Conservation (phyloP, 2,888 invertebrate genomes). For the Trichogramma evanescens region DNA sequence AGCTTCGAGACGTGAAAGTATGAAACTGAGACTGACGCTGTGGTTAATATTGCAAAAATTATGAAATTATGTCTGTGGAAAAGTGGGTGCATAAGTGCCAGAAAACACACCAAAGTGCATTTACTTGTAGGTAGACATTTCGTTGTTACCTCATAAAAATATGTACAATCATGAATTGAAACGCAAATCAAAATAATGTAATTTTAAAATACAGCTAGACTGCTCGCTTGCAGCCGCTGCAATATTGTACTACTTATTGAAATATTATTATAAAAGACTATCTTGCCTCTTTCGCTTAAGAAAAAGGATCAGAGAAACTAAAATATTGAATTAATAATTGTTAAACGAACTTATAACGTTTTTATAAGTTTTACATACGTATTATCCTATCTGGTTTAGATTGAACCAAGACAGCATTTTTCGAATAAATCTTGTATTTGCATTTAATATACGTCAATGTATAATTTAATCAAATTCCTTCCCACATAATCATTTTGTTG, state of each 20-base stretch:
- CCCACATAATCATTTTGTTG: too few species aligned
- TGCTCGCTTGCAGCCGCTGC: slow-evolving; percentile 3
- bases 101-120: slow-evolving; percentile 25
- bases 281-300: slow-evolving; percentile 19
- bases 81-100: slow-evolving; percentile 21
- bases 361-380: slow-evolving; percentile 20
- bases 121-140: slow-evolving; percentile 22
- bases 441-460: slow-evolving; percentile 10
- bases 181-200: slow-evolving; percentile 8
- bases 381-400: slow-evolving; percentile 17
- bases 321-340: slow-evolving; percentile 11
- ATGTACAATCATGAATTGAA: slow-evolving; percentile 12
- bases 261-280: slow-evolving; percentile 15
- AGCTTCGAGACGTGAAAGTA: slow-evolving; percentile 12
- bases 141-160: slow-evolving; percentile 18
- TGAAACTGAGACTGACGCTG: slow-evolving; percentile 22
- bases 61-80: slow-evolving; percentile 16
- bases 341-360: slow-evolving; percentile 19
- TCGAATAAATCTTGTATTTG: slow-evolving; percentile 14
- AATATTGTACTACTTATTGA: slow-evolving; percentile 7
- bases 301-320: slow-evolving; percentile 18
- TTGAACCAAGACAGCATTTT: slow-evolving; percentile 10
- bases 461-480: too few species aligned
- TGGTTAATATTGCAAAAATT: slow-evolving; percentile 13
- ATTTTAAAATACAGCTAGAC: slow-evolving; percentile 11